A percentile compares a stretch with the other conserved stretches of the same genome.
phyloP scores from a whole-genome alignment of 2,113 vertebrate species.

The Callipepla californica region DNA sequence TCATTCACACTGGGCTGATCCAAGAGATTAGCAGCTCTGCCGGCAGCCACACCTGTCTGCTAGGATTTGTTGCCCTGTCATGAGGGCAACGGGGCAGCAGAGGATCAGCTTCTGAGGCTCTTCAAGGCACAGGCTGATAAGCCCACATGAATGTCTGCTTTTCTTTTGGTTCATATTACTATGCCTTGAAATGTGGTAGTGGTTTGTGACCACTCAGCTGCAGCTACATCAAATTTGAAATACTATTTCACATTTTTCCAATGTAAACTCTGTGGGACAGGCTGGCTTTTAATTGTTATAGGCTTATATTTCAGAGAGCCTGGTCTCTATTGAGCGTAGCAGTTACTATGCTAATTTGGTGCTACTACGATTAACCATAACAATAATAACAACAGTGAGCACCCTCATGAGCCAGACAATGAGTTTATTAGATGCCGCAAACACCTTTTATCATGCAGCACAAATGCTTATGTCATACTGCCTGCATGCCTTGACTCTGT shows the following conservation, averaged over 20 bases:
- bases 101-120: accelerated
- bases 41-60: conserved; percentile 33
- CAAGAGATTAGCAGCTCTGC: not conserved
- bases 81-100: not conserved
- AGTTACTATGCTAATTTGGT: not conserved
- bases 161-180: not conserved
- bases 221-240: not conserved
- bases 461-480: not conserved
- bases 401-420: not conserved
- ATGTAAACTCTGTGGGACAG: not conserved
- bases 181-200: not conserved
- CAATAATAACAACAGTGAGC: not conserved
- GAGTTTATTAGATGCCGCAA: conserved; percentile 13
- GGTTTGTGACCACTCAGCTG: not conserved
- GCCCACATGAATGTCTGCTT: not conserved
- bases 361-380: not conserved
- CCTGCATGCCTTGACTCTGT: not conserved
- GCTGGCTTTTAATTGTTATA: not conserved
- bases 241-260: not conserved
- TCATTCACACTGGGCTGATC: not conserved
- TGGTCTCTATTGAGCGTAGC: not conserved
- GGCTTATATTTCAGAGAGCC: not conserved
- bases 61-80: not conserved
- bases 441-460: not conserved
- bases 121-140: not conserved